phyloP scores from a whole-genome alignment of 1,140 invertebrate species.

The Drosophila lacertosa region DNA sequence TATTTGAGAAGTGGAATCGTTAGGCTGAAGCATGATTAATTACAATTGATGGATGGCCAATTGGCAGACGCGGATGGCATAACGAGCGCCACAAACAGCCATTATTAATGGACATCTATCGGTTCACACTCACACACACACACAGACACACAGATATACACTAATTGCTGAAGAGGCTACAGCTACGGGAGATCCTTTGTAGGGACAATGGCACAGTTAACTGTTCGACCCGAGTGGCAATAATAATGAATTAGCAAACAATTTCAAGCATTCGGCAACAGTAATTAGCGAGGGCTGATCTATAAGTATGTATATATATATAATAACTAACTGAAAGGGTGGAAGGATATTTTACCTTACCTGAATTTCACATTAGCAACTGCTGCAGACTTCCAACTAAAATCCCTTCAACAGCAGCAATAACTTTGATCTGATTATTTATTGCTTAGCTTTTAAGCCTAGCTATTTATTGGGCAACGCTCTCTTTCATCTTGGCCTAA shows the following conservation, averaged over 20 bases:
- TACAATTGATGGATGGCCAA: constrained; percentile 78
- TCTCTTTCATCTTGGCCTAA: constrained; percentile 11
- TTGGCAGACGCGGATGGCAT: constrained; percentile 61
- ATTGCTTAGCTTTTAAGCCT: too few species aligned
- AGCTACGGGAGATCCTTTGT: constrained; percentile 18
- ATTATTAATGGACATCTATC: constrained; percentile 68
- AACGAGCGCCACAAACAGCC: constrained; percentile 51
- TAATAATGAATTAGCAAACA: constrained; percentile 79
- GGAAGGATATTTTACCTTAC: too few species aligned
- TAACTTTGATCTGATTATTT: too few species aligned
- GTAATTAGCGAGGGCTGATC: constrained; percentile 39
- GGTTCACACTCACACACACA: constrained; percentile 29
- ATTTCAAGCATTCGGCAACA: constrained; percentile 56
- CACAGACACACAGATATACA: constrained; percentile 17
- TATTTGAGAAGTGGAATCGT: constrained; percentile 61
- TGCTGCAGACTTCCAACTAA: not conserved
- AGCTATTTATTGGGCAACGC: constrained; percentile 28
- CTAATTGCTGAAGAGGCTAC: constrained; percentile 57
- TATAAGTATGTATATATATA: not conserved
- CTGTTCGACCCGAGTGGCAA: constrained; percentile 55
- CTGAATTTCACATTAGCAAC: too few species aligned
- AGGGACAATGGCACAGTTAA: constrained; percentile 34
- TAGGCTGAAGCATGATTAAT: constrained; percentile 76
- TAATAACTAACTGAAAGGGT: too few species aligned
- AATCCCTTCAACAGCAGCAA: too few species aligned